Evolutionary conservation across 92 coral and sea anemone species (phyloP), one percentile per base, ranked within the genome.

Genomic region (Montipora capitata): DNA sequence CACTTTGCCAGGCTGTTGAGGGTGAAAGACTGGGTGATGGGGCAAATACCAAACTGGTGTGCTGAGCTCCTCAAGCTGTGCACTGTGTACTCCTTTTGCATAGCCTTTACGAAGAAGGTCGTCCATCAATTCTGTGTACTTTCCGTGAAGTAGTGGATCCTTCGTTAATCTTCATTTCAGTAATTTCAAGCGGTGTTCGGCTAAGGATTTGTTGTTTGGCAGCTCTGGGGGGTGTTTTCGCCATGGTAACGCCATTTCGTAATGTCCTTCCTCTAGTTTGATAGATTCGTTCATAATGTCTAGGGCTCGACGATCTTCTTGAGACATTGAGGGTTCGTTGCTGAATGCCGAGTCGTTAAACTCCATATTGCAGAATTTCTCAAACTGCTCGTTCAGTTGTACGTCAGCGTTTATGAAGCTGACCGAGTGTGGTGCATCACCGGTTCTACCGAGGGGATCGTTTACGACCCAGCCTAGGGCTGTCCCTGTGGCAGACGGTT

Each of bases 211-310:
- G 79, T 89, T 89, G 89, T 86, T 80, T 35, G 78, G 72, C 35
- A 93, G 86, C 11, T 85, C 68, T 10, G 95, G 95, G 92, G 94
- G 45, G n/a, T 9, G 74, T 1, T 43, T 56, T 15, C 80, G 85
- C 94, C 96, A 91, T 17, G 94, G 96, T 38, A 88, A 86, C 1
- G 89, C 93, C 7, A 90, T 81, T 75, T 93, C 83, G 80, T 93
- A 86, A 54, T 90, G 93, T 9, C 90, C 90, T 49, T 76, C 68
- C 38, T 84, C 78, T 79, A 90, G 74, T 9, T 62, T 39, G 12
- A 61, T 86, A 14, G 93, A 49, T 67, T 72, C 79, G 49, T 90
- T 78, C 90, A 90, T 69, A 39, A 90, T 69, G 15, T 43, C 27
- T n/a, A 84, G 80, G 1, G 93, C 93, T 51, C 80, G 75, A 15